phyloP scores from a whole-genome alignment of 2,888 invertebrate genomes.

The Mythimna impura region DNA sequence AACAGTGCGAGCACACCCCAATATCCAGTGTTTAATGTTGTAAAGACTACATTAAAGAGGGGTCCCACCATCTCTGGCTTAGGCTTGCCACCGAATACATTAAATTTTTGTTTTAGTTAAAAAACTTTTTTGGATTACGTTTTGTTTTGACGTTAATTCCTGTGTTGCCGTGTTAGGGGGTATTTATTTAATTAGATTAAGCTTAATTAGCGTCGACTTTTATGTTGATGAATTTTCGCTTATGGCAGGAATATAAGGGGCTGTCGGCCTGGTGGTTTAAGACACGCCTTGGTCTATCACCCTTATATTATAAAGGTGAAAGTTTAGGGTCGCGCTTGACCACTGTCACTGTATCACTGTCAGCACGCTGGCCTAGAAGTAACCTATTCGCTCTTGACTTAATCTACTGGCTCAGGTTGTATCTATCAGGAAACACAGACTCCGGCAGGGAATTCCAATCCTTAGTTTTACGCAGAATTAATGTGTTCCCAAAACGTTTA shows the following conservation, averaged over 20 bases:
- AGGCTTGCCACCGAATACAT: slow-evolving; percentile 66
- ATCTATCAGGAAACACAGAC: too few species aligned
- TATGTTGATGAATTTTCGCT: slow-evolving; percentile 37
- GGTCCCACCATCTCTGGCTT: slow-evolving; percentile 50
- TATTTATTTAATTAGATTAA: slow-evolving; percentile 37
- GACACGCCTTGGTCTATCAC: neutral
- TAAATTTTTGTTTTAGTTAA: slow-evolving; percentile 61
- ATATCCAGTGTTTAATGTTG: slow-evolving; percentile 68
- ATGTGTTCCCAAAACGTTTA: too few species aligned
- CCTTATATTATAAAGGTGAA: neutral
- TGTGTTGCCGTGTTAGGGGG: slow-evolving; percentile 36
- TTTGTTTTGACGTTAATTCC: slow-evolving; percentile 46
- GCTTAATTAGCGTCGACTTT: slow-evolving; percentile 33
- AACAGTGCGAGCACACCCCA: slow-evolving; percentile 37
- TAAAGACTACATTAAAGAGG: slow-evolving; percentile 71
- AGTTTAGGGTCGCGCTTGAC: too few species aligned
- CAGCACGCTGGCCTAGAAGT: too few species aligned
- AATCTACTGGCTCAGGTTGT: too few species aligned
- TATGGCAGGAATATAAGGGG: neutral
- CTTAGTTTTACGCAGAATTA: too few species aligned
- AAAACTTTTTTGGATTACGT: slow-evolving; percentile 56
- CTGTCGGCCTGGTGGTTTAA: neutral
- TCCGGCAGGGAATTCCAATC: too few species aligned
- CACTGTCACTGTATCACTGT: too few species aligned
- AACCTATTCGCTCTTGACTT: too few species aligned